Base-by-base conservation (phyloP, 2,888 invertebrate genomes). In the Elysia crispata region DNA sequence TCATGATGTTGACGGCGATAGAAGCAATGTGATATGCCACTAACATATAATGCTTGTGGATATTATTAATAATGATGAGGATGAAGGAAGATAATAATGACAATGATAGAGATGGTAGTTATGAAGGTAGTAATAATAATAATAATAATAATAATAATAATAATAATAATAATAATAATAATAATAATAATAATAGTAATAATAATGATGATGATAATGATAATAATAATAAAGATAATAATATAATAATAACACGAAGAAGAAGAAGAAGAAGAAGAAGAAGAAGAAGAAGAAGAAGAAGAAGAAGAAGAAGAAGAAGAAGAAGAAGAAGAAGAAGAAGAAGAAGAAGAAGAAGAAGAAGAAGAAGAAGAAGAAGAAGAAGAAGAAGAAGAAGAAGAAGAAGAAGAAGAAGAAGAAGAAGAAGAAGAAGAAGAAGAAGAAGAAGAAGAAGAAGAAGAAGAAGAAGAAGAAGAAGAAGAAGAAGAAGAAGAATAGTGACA, bases 391-490 rank as follows among this genome's bases (percentile, higher is more conserved):
- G 69, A 30, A 1, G 30, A 30, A 41, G 49, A 30, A 0, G 69
- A 30, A 69, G 69, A 25, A 20, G n/a, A 20, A 28, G 31, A 20
- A 69, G 31, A 20, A 30, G 69, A 25, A 30, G 69, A 25, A 69
- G 69, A 25, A 69, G 69, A 25, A 30, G 66, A 20, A 23, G 25
- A 20, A 15, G 66, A 20, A 23, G 69, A 25, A 69, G 69, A 0
- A 25, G 30, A 25, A 28, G 69, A 25, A 69, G 69, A 25, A 30
- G 69, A 25, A 30, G 69, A 25, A 1, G 69, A 25, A 13, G 30
- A 25, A 0, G 69, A 25, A 69, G 69, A 25, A 25, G n/a, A 25
- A 69, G 69, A 25, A 69, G 69, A 30, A 30, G n/a, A n/a, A n/a
- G n/a, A n/a, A n/a, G n/a, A n/a, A n/a, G n/a, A n/a, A n/a, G n/a